Base-by-base conservation (phyloP, 30 jellyfish, hydroid and myxozoan genomes). In the Sanderia malayensis region DNA sequence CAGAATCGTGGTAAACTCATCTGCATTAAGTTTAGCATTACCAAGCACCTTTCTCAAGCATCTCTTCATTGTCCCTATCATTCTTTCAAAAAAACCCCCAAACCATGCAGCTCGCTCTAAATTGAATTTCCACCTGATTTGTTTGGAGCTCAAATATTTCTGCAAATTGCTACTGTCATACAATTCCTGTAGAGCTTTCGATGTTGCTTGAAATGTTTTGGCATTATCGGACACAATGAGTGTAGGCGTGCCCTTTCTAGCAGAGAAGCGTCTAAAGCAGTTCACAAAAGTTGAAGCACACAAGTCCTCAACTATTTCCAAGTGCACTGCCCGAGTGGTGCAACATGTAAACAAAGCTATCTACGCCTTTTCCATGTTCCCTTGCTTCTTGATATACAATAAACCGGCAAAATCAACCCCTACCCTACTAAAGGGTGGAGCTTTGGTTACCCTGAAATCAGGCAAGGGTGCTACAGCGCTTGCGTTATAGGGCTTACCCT, bases 281-380 rank as follows among this genome's bases (percentile, higher is more conserved):
- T 65, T 31, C 29, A 65, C 29, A 65, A 65, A 65, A 2, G 66
- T 19, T n/a, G 20, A 32, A 18, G 78, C 66, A 31, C 22, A 31
- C 17, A 65, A 31, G 32, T 21, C 60, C n/a, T 41, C 20, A 11
- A 65, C 78, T 22, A 65, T 18, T 18, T 65, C 78, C 59, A 65
- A 41, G 32, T 65, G 78, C 29, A 65, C 26, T 31, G 78, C 78
- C 7, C 78, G 78, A 10, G 78, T 65, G 13, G 60, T 64, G 32
- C 78, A 32, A 59, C 71, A 59, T 59, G 71, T 59, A 26, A 21
- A 59, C 44, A 26, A 59, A 23, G 28, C 71, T 13, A 26, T 59
- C 45, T 26, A 59, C 27, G 28, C 71, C 44, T 59, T 59, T n/a
- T n/a, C n/a, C n/a, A n/a, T n/a, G n/a, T n/a, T n/a, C n/a, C n/a